phyloP scores from a whole-genome alignment of 2,113 vertebrate genomes.

The Hirundichthys speculiger region DNA sequence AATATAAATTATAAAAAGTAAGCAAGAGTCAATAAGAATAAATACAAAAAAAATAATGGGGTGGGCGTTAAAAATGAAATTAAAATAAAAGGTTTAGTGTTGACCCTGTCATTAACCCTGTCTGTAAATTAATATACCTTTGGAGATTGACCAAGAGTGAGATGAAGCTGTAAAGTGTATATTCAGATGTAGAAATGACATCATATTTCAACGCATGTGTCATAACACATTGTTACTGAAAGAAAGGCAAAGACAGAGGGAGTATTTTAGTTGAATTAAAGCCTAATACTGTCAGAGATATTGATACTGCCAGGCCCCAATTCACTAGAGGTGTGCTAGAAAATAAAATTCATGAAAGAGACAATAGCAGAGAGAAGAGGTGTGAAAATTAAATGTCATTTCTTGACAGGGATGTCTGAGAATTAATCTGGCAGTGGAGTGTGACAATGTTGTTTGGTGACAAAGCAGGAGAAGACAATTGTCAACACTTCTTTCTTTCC shows the following conservation, averaged over 20 bases:
- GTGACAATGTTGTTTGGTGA: conserved; percentile 81
- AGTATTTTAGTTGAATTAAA: conserved; percentile 55
- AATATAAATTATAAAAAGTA: neutral
- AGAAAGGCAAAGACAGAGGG: conserved; percentile 54
- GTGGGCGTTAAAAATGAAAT: neutral
- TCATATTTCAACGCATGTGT: conserved; percentile 46
- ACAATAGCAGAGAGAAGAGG: conserved; percentile 72
- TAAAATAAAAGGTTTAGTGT: too few species aligned
- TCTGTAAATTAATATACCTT: neutral
- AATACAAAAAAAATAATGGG: too few species aligned
- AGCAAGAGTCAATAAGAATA: neutral
- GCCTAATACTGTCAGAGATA: conserved; percentile 67
- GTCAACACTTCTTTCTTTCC: conserved; percentile 77
- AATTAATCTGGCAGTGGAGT: conserved; percentile 80
- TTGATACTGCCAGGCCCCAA: conserved; percentile 69
- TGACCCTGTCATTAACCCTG: too few species aligned
- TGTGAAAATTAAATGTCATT: conserved; percentile 83
- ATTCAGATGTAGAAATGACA: conserved; percentile 32
- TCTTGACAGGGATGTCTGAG: conserved; percentile 79
- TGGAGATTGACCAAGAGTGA: neutral
- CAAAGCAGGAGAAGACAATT: conserved; percentile 78
- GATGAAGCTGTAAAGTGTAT: neutral
- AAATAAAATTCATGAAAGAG: conserved; percentile 71
- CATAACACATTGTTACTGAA: conserved; percentile 42
- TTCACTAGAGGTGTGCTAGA: conserved; percentile 57